Base-by-base conservation (phyloP, 2,888 invertebrate genomes). In the Agrotis puta region DNA sequence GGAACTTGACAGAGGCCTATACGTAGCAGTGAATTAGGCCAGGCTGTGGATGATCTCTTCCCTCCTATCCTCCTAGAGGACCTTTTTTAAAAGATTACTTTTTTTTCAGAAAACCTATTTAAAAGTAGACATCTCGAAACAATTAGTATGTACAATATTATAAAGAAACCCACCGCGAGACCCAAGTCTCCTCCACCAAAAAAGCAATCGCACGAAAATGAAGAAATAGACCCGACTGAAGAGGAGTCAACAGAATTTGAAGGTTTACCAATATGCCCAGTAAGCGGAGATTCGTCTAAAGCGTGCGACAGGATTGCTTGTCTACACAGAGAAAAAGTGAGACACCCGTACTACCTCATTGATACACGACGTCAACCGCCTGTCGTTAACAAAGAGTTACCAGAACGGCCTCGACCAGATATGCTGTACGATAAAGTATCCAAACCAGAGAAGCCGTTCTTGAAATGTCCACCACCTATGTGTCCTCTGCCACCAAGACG, bases 281-380 rank as follows among this genome's bases (percentile, higher is more conserved):
- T 81, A 13, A 27, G 45, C 27, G 88, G 87, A 0, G 66, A 75
- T 22, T 90, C 90, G 0, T 66, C 86, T 1, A 74, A 67, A 39
- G 83, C 83, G 0, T 92, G 91, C 45, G 47, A 53, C 14, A 50
- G 86, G 0, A 81, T 91, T 0, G 20, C 69, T 0, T 94, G 94
- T 51, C 66, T 84, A 20, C 93, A 93, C 68, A 87, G 90, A n/a
- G 93, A 94, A 62, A 92, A 78, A 81, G 86, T 95, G 0, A 94
- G 93, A 66, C 88, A 11, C 86, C 88, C 1, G 51, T 91, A 13
- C 72, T 76, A 6, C 54, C 13, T 45, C 13, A 14, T 81, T 16
- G 33, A 13, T 6, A 45, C 2, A 65, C 61, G 66, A 6, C 22
- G 78, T 85, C 22, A 45, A 16, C 88, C 90, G 11, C 93, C 92